Evolutionary conservation across 2,797 vertebrate genomes (phyloP).

Genomic region (Syndactyla subalaris): DNA sequence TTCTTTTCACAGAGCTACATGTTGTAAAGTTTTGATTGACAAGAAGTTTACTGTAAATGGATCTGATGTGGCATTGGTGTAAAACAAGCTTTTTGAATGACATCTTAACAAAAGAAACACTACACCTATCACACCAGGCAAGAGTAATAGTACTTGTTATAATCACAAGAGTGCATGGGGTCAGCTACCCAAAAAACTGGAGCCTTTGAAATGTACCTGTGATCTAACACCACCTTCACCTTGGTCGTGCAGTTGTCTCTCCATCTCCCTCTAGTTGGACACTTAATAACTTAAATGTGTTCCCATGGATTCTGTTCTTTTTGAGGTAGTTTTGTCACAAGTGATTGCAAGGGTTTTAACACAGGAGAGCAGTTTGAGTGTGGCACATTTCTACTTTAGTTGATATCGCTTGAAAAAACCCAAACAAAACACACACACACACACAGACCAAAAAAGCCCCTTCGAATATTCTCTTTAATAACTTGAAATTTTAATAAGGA

Average conservation of each 20-base stretch:
- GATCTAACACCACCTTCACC: neutral
- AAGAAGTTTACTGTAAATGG: constrained; percentile 56
- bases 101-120: constrained; percentile 14
- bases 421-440: too few species aligned
- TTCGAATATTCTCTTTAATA: constrained; percentile 78
- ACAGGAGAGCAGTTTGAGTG: constrained; percentile 45
- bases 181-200: neutral
- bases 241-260: neutral
- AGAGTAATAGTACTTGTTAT: constrained; percentile 14
- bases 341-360: constrained; percentile 57
- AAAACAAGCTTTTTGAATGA: constrained; percentile 46
- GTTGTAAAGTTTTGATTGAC: constrained; percentile 55
- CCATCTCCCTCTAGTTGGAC: constrained; percentile 5
- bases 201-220: neutral
- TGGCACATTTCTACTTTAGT: constrained; percentile 67
- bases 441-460: neutral
- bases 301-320: constrained; percentile 50
- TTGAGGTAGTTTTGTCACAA: constrained; percentile 52
- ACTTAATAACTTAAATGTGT: neutral
- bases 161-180: neutral
- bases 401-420: constrained; percentile 47
- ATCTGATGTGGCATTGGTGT: constrained; percentile 7
- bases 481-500: constrained; percentile 82
- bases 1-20: neutral
- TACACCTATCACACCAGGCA: neutral